Conservation (phyloP, 1,140 invertebrate genomes). For the Halesus radiatus region DNA sequence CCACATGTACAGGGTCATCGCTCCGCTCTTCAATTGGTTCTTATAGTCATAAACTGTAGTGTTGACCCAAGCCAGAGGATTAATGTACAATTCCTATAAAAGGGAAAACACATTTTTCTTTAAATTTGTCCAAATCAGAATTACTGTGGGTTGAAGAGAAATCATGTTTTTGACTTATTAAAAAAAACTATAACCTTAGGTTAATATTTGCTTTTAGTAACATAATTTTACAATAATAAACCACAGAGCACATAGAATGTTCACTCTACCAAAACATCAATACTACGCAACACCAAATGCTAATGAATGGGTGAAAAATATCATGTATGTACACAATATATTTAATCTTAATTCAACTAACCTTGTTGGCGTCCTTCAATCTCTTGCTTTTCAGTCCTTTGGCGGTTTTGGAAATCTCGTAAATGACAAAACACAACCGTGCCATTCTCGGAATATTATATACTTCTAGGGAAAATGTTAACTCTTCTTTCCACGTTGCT, state of each 20-base stretch:
- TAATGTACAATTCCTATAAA: conserved; percentile 79
- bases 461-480: conserved; percentile 87
- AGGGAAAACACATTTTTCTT: neutral
- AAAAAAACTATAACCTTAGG: too few species aligned
- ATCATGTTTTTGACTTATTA: too few species aligned
- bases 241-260: too few species aligned
- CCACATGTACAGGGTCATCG: conserved; percentile 93
- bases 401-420: conserved; percentile 83
- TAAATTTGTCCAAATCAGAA: neutral
- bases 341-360: conserved; percentile 53
- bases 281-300: too few species aligned
- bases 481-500: conserved; percentile 83
- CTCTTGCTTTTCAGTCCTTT: conserved; percentile 76
- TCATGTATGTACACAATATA: neutral
- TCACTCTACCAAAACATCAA: too few species aligned
- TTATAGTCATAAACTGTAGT: conserved; percentile 95
- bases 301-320: too few species aligned
- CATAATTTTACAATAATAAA: too few species aligned
- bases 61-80: conserved; percentile 94
- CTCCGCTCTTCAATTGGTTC: conserved; percentile 85
- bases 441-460: conserved; percentile 91
- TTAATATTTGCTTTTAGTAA: too few species aligned
- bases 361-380: conserved; percentile 70
- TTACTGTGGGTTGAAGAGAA: too few species aligned
- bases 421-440: conserved; percentile 90